Evolutionary conservation across 2,888 invertebrate species (phyloP).

Genomic region (Himalopsyche japonica): DNA sequence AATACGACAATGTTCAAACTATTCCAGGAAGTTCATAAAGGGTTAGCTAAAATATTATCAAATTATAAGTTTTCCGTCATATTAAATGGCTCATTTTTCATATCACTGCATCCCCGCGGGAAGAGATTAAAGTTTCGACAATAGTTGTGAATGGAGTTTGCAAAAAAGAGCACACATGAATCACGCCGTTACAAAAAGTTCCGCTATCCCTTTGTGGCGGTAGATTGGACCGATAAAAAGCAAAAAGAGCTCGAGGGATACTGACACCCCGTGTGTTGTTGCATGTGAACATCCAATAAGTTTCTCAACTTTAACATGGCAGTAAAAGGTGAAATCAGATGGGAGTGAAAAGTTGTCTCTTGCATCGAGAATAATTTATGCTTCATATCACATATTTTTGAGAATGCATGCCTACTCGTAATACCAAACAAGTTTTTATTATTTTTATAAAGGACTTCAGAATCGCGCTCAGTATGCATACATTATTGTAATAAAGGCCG

Average conservation of each 20-base stretch:
- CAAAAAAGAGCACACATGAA: background rate
- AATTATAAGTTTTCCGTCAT: too few relatives aligned
- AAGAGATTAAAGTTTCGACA: background rate
- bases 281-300: background rate
- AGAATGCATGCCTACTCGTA: too few relatives aligned
- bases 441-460: too few relatives aligned
- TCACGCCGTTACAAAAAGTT: background rate
- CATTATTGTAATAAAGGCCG: too few relatives aligned
- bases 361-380: too few relatives aligned
- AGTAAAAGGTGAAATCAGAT: background rate
- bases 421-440: too few relatives aligned
- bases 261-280: background rate
- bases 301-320: background rate
- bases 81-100: background rate
- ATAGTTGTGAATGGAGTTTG: background rate
- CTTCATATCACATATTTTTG: too few relatives aligned
- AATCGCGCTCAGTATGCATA: too few relatives aligned
- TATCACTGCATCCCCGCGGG: background rate
- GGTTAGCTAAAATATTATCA: too few relatives aligned
- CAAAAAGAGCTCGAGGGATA: background rate
- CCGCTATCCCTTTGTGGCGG: conserved; percentile 12
- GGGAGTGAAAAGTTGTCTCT: too few relatives aligned
- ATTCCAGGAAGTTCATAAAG: too few relatives aligned
- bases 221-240: conserved; percentile 25
- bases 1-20: too few relatives aligned